phyloP scores from a whole-genome alignment of 2,888 invertebrate species.

The Neoitamus cyanurus region DNA sequence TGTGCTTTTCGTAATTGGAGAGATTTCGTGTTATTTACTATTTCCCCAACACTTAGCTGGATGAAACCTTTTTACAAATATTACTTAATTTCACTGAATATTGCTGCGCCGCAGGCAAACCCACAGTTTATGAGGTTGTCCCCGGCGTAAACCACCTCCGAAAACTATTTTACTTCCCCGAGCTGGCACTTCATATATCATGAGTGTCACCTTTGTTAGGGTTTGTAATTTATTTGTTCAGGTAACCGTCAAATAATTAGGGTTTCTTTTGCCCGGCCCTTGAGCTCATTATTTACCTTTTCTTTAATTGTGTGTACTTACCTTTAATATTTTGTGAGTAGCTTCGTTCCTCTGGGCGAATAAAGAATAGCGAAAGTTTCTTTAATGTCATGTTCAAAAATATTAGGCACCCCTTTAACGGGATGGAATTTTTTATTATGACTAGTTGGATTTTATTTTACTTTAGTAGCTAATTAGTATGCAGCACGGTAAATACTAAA shows the following conservation, averaged over 20 bases:
- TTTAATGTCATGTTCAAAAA: too few species aligned
- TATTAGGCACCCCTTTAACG: too few species aligned
- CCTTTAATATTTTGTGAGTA: not conserved
- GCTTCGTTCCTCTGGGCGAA: not conserved
- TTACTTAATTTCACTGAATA: not conserved
- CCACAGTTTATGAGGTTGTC: not conserved
- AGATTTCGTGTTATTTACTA: slow-evolving; percentile 39
- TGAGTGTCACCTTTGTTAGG: not conserved
- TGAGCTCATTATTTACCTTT: not conserved
- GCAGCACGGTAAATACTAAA: too few species aligned
- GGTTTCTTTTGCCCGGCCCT: not conserved
- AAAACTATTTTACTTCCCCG: not conserved
- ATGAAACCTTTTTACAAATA: slow-evolving; percentile 3
- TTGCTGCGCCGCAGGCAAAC: not conserved
- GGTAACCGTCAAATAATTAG: not conserved
- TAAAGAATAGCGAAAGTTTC: not conserved
- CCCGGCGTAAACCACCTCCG: not conserved
- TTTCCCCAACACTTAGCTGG: slow-evolving; percentile 16
- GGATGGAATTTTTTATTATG: too few species aligned
- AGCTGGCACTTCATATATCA: not conserved
- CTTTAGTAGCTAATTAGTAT: too few species aligned
- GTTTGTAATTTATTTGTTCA: not conserved
- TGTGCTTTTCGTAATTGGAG: slow-evolving; percentile 49
- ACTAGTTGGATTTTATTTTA: too few species aligned
- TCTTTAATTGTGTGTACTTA: not conserved